Conservation (phyloP, 2,113 vertebrate genomes). For the Synchiropus splendidus region DNA sequence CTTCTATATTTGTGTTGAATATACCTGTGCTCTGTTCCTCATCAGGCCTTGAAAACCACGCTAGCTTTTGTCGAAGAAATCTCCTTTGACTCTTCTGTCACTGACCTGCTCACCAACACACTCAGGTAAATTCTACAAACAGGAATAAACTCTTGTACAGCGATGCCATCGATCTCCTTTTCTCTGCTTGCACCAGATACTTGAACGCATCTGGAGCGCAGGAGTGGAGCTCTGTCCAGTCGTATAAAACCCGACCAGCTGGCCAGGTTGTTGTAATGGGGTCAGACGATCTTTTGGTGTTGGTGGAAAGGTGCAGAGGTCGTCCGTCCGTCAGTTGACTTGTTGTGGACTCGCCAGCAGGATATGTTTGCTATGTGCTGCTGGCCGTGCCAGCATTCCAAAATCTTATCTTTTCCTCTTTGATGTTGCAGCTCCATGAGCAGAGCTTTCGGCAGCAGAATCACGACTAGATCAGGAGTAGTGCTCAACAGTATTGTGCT, state of each 20-base stretch:
- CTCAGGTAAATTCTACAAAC: constrained; percentile 62
- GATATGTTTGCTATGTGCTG: constrained; percentile 17
- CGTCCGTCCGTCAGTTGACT: neutral
- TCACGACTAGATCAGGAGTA: constrained; percentile 75
- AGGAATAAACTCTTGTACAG: neutral
- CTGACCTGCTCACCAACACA: constrained; percentile 68
- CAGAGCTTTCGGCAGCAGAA: constrained; percentile 76
- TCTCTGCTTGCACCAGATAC: neutral
- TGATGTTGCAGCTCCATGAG: constrained; percentile 71
- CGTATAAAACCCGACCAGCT: constrained; percentile 33
- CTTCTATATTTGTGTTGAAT: no score
- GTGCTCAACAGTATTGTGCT: constrained; percentile 81
- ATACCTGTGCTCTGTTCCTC: neutral
- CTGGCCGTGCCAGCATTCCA: constrained; percentile 1
- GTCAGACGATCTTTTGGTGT: constrained; percentile 77
- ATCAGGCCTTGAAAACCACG: constrained; percentile 74
- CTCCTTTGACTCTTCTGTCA: constrained; percentile 61
- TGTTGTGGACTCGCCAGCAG: neutral
- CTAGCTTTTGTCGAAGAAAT: constrained; percentile 71
- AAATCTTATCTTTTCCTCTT: constrained; percentile 11
- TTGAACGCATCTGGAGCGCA: no score
- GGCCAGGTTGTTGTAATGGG: constrained; percentile 80
- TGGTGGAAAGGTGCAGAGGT: constrained; percentile 70
- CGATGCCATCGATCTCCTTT: neutral
- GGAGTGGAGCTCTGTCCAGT: no score